Evolutionary conservation across 2,113 vertebrate genomes (phyloP).

Genomic region (Syrmaticus mikado): DNA sequence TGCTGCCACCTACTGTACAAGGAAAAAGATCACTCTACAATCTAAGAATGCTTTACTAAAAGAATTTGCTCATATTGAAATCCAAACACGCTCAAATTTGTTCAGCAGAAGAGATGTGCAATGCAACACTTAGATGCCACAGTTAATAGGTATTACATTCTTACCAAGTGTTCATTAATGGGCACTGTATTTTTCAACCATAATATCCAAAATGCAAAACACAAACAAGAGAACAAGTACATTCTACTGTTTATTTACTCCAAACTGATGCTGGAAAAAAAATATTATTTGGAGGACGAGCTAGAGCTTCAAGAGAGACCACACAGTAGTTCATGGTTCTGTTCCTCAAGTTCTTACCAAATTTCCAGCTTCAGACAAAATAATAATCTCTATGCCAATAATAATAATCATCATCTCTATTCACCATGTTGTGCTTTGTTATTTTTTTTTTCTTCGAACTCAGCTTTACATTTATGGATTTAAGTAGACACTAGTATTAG

Average conservation of each 20-base stretch:
- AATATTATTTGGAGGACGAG: background rate
- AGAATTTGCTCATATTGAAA: background rate
- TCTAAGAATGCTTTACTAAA: background rate
- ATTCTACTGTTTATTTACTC: background rate
- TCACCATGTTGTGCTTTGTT: too few relatives aligned
- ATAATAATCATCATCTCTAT: too few relatives aligned
- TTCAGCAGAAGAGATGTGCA: background rate
- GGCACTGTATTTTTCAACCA: background rate
- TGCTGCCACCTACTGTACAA: constrained; percentile 84
- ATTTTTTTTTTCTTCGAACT: background rate
- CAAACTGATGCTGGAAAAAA: background rate
- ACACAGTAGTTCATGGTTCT: background rate
- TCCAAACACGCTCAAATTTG: background rate
- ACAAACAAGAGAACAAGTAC: background rate
- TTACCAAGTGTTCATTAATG: background rate
- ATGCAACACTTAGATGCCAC: background rate
- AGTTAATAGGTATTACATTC: background rate
- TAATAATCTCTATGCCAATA: background rate
- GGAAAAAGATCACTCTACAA: constrained; percentile 28
- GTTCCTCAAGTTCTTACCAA: background rate
- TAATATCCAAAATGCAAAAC: background rate
- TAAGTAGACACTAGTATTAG: background rate
- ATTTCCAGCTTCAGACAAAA: background rate
- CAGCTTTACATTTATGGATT: background rate
- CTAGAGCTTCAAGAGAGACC: background rate